These are phyloP conservation scores for Hepsetus odoe DNA, from an alignment of 2,113 vertebrate genomes.

Conservation along the genomic window DNA sequence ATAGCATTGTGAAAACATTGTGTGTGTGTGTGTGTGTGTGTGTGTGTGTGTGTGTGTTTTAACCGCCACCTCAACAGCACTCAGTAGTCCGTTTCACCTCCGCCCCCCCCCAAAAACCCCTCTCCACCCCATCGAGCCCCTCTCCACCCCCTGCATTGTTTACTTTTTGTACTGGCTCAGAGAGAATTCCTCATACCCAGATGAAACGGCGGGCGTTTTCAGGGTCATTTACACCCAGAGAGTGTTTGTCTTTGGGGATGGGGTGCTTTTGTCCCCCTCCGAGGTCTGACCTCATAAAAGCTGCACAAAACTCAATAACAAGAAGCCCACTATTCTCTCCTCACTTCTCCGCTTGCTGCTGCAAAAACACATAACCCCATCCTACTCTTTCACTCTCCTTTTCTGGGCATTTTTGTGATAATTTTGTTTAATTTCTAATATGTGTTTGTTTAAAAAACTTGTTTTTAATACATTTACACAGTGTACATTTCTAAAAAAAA, in stretches of 20 bases:
- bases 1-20: background rate
- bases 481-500: background rate
- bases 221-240: constrained; percentile 58
- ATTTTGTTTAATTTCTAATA: background rate
- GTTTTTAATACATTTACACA: background rate
- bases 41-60: constrained; percentile 15
- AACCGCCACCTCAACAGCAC: background rate
- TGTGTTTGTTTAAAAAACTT: background rate
- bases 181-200: constrained; percentile 55
- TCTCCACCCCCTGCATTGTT: constrained; percentile 52
- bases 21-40: background rate
- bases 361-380: background rate
- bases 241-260: constrained; percentile 65
- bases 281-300: constrained; percentile 66
- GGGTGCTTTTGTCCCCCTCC: constrained; percentile 25
- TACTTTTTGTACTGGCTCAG: constrained; percentile 55
- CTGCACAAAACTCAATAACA: constrained; percentile 51
- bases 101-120: background rate
- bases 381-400: background rate
- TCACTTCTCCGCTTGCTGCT: constrained; percentile 17
- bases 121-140: background rate
- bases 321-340: constrained; percentile 56
- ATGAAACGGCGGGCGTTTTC: constrained; percentile 59
- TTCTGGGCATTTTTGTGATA: background rate
- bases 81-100: background rate